A percentile compares a stretch with the other conserved stretches of the same genome.
These are phyloP conservation scores for Latheticus oryzae DNA, from an alignment of 2,888 invertebrate genomes.

Conservation along the genomic window DNA sequence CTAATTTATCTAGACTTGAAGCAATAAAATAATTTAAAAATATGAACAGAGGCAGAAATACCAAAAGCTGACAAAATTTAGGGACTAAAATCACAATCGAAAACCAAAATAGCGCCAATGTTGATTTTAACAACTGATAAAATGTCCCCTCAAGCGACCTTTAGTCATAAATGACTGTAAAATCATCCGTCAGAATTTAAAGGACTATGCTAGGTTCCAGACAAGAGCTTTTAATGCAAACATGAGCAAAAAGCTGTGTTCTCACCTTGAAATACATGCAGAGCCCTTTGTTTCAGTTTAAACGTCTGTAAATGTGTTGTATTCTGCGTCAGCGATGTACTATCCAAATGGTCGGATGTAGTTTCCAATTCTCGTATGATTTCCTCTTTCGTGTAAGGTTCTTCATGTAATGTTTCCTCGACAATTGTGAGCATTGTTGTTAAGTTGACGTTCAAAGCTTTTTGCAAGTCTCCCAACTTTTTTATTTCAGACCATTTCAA, in stretches of 20 bases:
- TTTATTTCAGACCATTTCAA: slow-evolving; percentile 75
- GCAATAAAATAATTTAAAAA: no score
- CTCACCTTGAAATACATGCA: slow-evolving; percentile 87
- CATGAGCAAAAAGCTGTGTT: slow-evolving; percentile 20
- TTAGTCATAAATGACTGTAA: slow-evolving; percentile 17
- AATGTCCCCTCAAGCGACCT: slow-evolving; percentile 4
- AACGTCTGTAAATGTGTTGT: slow-evolving; percentile 74
- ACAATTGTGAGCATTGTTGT: slow-evolving; percentile 79
- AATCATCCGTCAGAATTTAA: slow-evolving; percentile 14
- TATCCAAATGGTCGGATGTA: slow-evolving; percentile 72
- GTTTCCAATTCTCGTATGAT: slow-evolving; percentile 73
- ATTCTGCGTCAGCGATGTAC: slow-evolving; percentile 74
- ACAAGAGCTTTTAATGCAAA: slow-evolving; percentile 7
- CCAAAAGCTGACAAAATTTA: no score
- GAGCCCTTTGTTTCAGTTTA: slow-evolving; percentile 85
- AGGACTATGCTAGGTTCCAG: slow-evolving; percentile 6
- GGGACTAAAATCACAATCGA: no score
- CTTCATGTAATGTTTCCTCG: slow-evolving; percentile 71
- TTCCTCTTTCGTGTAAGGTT: slow-evolving; percentile 77
- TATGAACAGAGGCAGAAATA: no score
- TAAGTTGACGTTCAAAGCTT: slow-evolving; percentile 71
- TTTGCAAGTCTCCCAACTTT: slow-evolving; percentile 82
- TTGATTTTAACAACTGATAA: neutral
- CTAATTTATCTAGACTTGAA: no score
- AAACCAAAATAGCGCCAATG: slow-evolving; percentile 6